phyloP scores from a whole-genome alignment of 2,888 invertebrate genomes.

The Seira musarum region DNA sequence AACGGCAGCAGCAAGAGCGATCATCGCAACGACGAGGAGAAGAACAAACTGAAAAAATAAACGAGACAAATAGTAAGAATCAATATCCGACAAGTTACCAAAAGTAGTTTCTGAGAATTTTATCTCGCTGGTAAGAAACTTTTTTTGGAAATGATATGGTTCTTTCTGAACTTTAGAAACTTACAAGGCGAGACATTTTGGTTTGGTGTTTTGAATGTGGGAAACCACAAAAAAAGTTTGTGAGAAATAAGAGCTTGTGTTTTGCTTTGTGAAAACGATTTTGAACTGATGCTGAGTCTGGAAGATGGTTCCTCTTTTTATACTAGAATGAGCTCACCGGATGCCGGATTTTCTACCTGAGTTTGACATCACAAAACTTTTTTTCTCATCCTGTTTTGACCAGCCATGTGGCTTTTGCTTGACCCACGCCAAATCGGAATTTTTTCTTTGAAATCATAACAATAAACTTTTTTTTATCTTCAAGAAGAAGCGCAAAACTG shows the following conservation, averaged over 20 bases:
- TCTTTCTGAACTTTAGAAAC: constrained; percentile 16
- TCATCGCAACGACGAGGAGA: constrained; percentile 40
- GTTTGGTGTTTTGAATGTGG: constrained; percentile 23
- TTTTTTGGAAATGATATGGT: no score
- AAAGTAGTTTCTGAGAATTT: no score
- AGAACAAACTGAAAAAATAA: constrained; percentile 33
- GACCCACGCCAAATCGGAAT: no score
- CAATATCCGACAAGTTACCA: no score
- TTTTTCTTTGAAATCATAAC: no score
- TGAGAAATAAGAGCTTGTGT: constrained; percentile 17
- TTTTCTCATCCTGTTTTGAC: no score
- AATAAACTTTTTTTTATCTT: no score
- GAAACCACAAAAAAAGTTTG: constrained; percentile 23
- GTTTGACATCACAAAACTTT: no score
- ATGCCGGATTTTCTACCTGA: no score
- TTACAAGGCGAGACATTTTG: constrained; percentile 45
- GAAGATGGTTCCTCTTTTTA: constrained; percentile 23
- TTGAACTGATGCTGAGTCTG: constrained; percentile 35
- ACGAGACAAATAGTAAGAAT: neutral
- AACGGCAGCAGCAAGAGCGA: constrained; percentile 30
- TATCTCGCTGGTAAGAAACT: no score
- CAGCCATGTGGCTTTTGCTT: no score
- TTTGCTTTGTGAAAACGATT: constrained; percentile 34
- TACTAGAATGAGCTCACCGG: constrained; percentile 12
- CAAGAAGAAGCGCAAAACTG: no score